Evolutionary conservation across 2,888 invertebrate species (phyloP), one percentile per base, ranked within the genome.

Genomic region (Hemaris fuciformis): DNA sequence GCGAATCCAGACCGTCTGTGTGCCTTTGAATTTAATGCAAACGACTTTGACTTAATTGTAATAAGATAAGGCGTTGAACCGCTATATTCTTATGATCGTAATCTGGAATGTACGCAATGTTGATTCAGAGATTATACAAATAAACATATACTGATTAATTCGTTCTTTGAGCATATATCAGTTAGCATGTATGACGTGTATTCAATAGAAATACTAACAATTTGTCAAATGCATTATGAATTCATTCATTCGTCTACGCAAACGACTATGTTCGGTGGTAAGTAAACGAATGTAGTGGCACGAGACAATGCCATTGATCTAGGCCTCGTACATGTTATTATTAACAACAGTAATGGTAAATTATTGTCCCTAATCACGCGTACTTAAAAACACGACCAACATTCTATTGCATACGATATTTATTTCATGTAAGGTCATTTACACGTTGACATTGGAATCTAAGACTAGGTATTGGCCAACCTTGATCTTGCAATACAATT

Each of bases 361-460:
- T 53, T 53, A 53, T 18, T 53, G 31, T 31, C 18, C 18, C 8
- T 53, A 27, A 10, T 18, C 31, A 53, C 53, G 31, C 53, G 18
- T 53, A 53, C 53, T 53, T 20, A 31, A 18, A 27, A 53, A 61
- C 61, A 57, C 57, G 41, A 61, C 38, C 23, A 57, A 48, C 38
- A 8, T 27, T 38, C 60, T 48, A 53, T 59, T 34, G 41, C 34
- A 23, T 59, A 58, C 61, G 63, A 64, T 53, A 61, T 59, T 59
- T 23, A 34, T 48, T 60, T 27, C 25, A 41, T 41, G n/a, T 74
- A 72, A 80, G 79, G 79, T 77, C 75, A 61, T 72, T 74, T 75
- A 74, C 75, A 71, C 62, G 71, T 68, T 67, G 75, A 74, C 80
- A 77, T 80, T 81, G 77, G 66, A 64, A 59, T 63, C 59, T 57